phyloP scores from a whole-genome alignment of 2,888 invertebrate genomes.

The Cloeon dipterum region DNA sequence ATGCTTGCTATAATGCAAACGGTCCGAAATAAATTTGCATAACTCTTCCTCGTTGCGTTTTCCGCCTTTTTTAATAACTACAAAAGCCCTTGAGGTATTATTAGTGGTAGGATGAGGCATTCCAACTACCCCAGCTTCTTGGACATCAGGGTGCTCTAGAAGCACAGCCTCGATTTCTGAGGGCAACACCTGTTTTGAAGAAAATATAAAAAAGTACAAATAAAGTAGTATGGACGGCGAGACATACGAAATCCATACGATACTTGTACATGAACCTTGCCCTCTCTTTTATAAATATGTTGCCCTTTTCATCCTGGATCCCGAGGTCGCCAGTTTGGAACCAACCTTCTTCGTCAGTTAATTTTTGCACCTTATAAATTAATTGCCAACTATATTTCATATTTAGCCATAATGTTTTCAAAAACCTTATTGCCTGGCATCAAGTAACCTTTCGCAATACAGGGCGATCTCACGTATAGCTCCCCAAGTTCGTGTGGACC shows the following conservation, averaged over 20 bases:
- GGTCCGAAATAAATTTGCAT: background rate
- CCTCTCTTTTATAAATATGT: conserved; percentile 2
- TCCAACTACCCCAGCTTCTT: background rate
- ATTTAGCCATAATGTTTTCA: background rate
- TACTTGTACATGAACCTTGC: conserved; percentile 2
- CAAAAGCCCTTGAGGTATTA: background rate
- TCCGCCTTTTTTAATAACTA: background rate
- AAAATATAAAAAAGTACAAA: too few species aligned
- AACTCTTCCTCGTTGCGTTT: background rate
- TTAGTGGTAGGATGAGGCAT: background rate
- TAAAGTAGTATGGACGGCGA: too few species aligned
- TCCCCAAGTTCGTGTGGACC: conserved; percentile 18
- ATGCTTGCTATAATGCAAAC: background rate
- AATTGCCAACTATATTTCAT: background rate
- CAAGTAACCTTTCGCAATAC: conserved; percentile 23
- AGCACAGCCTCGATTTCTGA: background rate
- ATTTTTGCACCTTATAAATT: too few species aligned
- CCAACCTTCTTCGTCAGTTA: conserved; percentile 2
- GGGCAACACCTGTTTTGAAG: background rate
- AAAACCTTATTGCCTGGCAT: background rate
- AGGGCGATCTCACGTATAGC: conserved; percentile 19
- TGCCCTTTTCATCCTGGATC: conserved; percentile 2
- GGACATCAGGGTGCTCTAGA: background rate
- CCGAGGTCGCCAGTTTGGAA: conserved; percentile 3
- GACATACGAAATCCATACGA: conserved; percentile 2